phyloP scores from a whole-genome alignment of 2,797 vertebrate species.

The Gobio occitaniae region DNA sequence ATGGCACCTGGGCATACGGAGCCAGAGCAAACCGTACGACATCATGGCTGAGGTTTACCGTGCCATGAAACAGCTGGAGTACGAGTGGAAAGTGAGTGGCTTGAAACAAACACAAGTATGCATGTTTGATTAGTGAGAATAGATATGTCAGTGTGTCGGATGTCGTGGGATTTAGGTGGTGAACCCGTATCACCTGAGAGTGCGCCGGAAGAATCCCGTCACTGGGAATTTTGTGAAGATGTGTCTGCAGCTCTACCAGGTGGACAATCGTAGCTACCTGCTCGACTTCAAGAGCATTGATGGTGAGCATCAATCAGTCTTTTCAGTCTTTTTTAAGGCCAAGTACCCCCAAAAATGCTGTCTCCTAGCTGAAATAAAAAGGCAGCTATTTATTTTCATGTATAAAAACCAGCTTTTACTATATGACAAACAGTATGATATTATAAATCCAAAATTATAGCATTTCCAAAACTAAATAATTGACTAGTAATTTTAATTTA shows the following conservation, averaged over 20 bases:
- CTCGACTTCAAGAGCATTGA: slow-evolving; percentile 99
- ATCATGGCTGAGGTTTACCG: slow-evolving; percentile 99
- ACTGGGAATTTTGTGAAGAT: slow-evolving; percentile 98
- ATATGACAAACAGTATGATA: not conserved
- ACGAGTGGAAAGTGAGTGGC: slow-evolving; percentile 94
- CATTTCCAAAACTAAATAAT: not conserved
- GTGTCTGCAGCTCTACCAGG: slow-evolving; percentile 98
- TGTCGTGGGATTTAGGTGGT: slow-evolving; percentile 83
- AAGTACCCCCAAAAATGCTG: not conserved
- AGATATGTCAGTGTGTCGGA: not conserved
- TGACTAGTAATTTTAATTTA: not conserved
- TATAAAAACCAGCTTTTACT: not conserved
- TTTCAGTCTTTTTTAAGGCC: not conserved
- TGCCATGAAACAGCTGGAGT: slow-evolving; percentile 94
- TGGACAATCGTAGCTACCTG: slow-evolving; percentile 96
- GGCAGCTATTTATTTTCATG: not conserved
- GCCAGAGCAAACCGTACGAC: slow-evolving; percentile 96
- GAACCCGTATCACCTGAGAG: slow-evolving; percentile 94
- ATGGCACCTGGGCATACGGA: slow-evolving; percentile 98
- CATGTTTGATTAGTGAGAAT: not conserved
- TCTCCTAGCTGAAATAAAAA: not conserved
- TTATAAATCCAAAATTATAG: not conserved
- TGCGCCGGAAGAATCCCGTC: slow-evolving; percentile 94
- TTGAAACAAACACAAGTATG: not conserved
- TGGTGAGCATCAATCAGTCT: slow-evolving; percentile 75